Conservation (phyloP, 2,113 vertebrate species). For the Ancistrus triradiatus region DNA sequence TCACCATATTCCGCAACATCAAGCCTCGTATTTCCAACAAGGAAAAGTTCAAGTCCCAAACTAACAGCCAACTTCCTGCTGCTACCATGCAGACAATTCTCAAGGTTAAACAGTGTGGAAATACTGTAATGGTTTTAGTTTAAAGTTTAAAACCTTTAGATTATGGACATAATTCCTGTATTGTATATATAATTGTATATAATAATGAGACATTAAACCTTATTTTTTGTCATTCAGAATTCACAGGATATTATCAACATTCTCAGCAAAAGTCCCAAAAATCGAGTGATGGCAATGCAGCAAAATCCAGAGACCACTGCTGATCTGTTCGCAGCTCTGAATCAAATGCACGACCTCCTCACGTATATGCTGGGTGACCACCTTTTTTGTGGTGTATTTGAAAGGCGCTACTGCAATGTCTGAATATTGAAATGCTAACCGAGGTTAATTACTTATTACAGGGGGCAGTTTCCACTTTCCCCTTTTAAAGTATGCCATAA, state of each 20-base stretch:
- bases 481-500: no score
- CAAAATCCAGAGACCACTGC: conserved; percentile 48
- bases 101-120: conserved; percentile 44
- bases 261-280: conserved; percentile 59
- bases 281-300: conserved; percentile 51
- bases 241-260: conserved; percentile 56
- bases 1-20: conserved; percentile 74
- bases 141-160: no score
- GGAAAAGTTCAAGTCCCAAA: conserved; percentile 29
- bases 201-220: no score
- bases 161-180: no score
- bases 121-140: no score
- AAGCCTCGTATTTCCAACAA: conserved; percentile 55
- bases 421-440: no score
- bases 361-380: conserved; percentile 64
- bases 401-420: no score
- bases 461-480: no score
- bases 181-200: no score
- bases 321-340: conserved; percentile 61
- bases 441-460: no score
- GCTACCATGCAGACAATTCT: conserved; percentile 56
- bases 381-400: not conserved
- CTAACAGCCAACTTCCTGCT: not conserved
- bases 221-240: conserved; percentile 52
- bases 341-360: conserved; percentile 58